Percentiles rank a stretch among this genome's conserved stretches.
Evolutionary conservation across 2,113 vertebrate species (phyloP).

Genomic region (Monopterus albus): DNA sequence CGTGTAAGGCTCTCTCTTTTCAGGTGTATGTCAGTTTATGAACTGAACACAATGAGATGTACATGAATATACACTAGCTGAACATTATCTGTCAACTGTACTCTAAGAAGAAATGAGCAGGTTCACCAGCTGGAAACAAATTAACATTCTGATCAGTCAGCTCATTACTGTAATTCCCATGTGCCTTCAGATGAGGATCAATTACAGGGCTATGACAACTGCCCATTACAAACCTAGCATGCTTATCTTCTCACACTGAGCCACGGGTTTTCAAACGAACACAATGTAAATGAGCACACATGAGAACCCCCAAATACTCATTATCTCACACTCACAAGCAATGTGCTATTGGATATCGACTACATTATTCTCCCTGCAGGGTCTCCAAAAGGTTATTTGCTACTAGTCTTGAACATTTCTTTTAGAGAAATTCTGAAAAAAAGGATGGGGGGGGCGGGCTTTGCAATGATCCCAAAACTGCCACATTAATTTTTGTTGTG

Average conservation of each 20-base stretch:
- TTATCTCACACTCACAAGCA: slow-evolving; percentile 65
- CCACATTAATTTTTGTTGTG: slow-evolving; percentile 54
- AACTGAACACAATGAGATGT: background rate
- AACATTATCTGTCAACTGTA: slow-evolving; percentile 21
- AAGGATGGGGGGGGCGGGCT: no score
- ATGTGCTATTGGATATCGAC: slow-evolving; percentile 65
- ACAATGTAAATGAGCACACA: slow-evolving; percentile 55
- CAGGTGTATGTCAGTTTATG: background rate
- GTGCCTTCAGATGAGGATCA: slow-evolving; percentile 62
- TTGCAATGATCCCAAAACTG: slow-evolving; percentile 39
- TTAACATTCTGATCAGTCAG: slow-evolving; percentile 63
- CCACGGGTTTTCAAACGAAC: slow-evolving; percentile 54
- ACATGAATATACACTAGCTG: background rate
- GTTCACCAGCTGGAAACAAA: slow-evolving; percentile 57
- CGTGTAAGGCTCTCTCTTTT: background rate
- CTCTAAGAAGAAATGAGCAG: slow-evolving; percentile 20
- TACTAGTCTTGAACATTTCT: slow-evolving; percentile 42
- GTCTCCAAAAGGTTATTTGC: slow-evolving; percentile 68
- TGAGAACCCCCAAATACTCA: slow-evolving; percentile 61
- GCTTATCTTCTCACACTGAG: slow-evolving; percentile 53
- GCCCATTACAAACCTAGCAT: slow-evolving; percentile 58
- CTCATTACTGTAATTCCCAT: slow-evolving; percentile 64
- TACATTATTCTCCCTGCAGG: slow-evolving; percentile 68
- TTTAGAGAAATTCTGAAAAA: slow-evolving; percentile 29
- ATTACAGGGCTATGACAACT: slow-evolving; percentile 54